Conservation (phyloP, 2,797 vertebrate genomes). For the Heliangelus exortis region DNA sequence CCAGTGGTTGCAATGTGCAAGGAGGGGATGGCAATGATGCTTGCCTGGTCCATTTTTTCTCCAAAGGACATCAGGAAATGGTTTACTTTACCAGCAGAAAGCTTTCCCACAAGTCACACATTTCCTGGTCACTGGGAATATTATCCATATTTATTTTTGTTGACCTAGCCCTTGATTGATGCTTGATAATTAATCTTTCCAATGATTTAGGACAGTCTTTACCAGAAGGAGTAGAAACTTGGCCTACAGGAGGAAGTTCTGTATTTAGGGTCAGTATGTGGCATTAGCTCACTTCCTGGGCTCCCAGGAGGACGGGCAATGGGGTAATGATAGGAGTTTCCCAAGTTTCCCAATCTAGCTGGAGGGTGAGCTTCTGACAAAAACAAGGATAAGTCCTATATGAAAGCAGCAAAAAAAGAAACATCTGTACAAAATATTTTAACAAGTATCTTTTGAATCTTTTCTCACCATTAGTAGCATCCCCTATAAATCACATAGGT, state of each 20-base stretch:
- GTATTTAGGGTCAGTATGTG: neutral
- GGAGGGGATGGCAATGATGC: fast-evolving
- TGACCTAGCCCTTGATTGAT: neutral
- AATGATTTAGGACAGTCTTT: neutral
- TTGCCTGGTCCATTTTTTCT: neutral
- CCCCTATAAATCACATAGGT: neutral
- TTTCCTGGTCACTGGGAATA: neutral
- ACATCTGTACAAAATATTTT: neutral
- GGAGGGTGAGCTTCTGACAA: neutral
- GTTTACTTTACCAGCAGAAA: neutral
- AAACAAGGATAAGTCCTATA: neutral
- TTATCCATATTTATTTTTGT: neutral
- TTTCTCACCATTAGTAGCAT: neutral
- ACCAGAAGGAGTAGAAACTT: neutral
- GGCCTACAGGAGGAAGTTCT: neutral
- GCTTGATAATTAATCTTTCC: neutral
- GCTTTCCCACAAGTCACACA: neutral
- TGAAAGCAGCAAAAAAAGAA: neutral
- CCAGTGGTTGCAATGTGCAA: neutral
- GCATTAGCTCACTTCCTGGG: neutral
- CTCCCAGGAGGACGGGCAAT: neutral
- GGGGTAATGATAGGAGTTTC: neutral
- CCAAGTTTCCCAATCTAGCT: neutral
- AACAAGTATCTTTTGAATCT: neutral
- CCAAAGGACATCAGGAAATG: neutral